Percentiles rank a stretch among this genome's conserved stretches.
Conservation (phyloP, 2,113 vertebrate species). For the Amblyornis subalaris region DNA sequence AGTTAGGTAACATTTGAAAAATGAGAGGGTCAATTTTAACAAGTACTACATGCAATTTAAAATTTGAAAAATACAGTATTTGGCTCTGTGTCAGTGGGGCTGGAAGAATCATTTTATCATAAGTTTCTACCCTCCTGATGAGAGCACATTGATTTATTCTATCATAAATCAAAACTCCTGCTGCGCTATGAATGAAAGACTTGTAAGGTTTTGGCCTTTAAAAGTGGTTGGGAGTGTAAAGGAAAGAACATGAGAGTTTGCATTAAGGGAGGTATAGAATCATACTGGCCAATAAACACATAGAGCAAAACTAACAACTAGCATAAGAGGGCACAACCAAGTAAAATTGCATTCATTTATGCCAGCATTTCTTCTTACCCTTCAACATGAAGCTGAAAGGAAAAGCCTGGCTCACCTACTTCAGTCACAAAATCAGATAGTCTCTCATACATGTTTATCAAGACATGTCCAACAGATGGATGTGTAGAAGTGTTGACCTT, state of each 20-base stretch:
- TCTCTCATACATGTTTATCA: background rate
- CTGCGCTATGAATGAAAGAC: conserved; percentile 37
- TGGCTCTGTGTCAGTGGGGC: background rate
- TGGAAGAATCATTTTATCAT: conserved; percentile 47
- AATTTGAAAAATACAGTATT: conserved; percentile 38
- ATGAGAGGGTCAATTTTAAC: background rate
- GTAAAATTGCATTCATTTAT: background rate
- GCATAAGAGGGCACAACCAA: background rate
- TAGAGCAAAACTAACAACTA: background rate
- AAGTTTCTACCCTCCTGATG: conserved; percentile 4
- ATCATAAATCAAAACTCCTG: conserved; percentile 46
- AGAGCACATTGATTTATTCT: conserved; percentile 42
- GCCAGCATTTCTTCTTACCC: background rate
- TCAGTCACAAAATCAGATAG: background rate
- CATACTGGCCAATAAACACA: conserved; percentile 30
- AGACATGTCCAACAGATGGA: background rate
- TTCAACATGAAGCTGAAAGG: background rate
- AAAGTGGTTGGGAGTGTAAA: background rate
- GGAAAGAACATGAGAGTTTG: conserved; percentile 11
- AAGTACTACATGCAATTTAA: background rate
- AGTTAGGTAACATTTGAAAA: background rate
- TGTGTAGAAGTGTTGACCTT: background rate
- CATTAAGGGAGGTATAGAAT: background rate
- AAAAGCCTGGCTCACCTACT: background rate
- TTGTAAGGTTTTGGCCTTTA: conserved; percentile 50